A percentile compares a stretch with the other conserved stretches of the same genome.
Conservation (phyloP, 2,888 invertebrate genomes). For the Tetropium fuscum region DNA sequence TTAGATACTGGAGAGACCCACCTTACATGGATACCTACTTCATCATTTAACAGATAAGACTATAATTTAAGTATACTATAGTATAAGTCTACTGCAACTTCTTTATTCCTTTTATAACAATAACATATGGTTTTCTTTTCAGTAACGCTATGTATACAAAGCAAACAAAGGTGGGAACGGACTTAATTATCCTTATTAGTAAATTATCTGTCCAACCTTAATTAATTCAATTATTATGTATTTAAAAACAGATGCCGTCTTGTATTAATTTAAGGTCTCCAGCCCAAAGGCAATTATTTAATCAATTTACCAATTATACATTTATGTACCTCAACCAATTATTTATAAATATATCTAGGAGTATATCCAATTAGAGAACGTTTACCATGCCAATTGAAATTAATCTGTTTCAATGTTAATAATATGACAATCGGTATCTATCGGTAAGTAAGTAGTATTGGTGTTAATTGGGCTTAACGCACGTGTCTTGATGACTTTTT, state of each 20-base stretch:
- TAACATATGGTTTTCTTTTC: conserved; percentile 1
- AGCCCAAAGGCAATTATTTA: conserved; percentile 43
- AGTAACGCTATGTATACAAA: conserved; percentile 1
- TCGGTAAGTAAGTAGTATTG: no score
- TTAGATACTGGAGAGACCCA: no score
- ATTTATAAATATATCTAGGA: conserved; percentile 18
- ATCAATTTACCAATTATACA: conserved; percentile 47
- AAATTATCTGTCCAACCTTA: conserved; percentile 37
- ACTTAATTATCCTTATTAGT: conserved; percentile 38
- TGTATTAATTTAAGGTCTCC: conserved; percentile 34
- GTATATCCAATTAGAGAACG: conserved; percentile 5
- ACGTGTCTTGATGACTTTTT: no score
- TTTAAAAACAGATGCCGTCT: conserved; percentile 42
- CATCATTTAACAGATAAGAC: no score
- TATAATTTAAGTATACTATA: no score
- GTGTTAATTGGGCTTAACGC: no score
- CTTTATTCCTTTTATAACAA: not conserved
- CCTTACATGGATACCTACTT: no score
- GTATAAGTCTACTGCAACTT: no score
- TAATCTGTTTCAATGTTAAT: not conserved
- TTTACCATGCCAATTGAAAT: conserved; percentile 11
- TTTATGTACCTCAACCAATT: conserved; percentile 24
- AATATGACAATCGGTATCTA: no score
- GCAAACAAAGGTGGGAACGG: conserved; percentile 42
- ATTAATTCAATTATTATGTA: conserved; percentile 43